Conservation (phyloP, 37 sponge, comb jelly and placozoan genomes). For the Aplysina aerophoba region DNA sequence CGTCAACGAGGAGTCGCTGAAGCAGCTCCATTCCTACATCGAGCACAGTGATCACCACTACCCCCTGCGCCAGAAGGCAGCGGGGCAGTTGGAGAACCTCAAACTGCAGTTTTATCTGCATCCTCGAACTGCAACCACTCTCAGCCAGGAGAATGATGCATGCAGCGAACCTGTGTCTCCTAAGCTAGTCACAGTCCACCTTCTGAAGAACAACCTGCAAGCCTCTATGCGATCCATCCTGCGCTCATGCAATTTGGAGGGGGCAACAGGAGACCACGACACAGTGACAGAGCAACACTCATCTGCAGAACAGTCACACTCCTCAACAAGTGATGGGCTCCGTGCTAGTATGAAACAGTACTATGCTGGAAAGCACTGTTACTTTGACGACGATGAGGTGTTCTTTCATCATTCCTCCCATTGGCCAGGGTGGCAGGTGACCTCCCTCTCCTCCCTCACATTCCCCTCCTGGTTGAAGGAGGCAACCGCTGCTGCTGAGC, state of each 20-base stretch:
- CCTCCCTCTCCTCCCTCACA: background rate
- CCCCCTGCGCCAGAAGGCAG: background rate
- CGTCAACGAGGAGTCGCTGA: constrained; percentile 43
- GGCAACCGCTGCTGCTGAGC: background rate
- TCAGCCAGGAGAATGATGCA: too few species aligned
- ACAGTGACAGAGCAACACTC: background rate
- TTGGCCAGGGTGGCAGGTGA: background rate
- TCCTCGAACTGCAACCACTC: background rate
- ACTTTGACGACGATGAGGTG: constrained; percentile 31
- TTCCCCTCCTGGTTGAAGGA: background rate
- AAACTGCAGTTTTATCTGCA: constrained; percentile 20
- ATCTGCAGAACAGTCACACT: too few species aligned
- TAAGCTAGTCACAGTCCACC: background rate
- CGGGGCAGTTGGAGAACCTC: background rate
- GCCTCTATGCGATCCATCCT: constrained; percentile 21
- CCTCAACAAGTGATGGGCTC: too few species aligned
- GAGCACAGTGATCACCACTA: background rate
- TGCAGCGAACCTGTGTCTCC: background rate
- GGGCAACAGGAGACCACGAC: too few species aligned
- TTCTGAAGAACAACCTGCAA: background rate
- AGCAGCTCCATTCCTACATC: constrained; percentile 37
- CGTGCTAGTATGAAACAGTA: background rate
- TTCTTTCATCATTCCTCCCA: background rate
- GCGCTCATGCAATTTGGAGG: background rate
- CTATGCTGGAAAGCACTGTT: background rate